phyloP scores from a whole-genome alignment of 2,888 invertebrate species.

The Ecliptopera silaceata region DNA sequence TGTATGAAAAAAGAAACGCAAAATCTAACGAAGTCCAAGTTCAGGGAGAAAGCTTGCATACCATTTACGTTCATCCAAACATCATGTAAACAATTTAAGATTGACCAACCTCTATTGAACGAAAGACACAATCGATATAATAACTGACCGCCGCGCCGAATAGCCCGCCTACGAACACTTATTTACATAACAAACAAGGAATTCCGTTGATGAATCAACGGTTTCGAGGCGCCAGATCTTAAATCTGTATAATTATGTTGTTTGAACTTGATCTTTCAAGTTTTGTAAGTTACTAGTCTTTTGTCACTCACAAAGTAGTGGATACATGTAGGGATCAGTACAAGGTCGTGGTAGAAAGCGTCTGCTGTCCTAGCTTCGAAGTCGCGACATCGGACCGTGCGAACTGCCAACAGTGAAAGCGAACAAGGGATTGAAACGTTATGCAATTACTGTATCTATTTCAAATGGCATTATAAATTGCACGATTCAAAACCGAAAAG shows the following conservation, averaged over 20 bases:
- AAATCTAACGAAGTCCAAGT: too few relatives aligned
- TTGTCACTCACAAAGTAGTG: neutral
- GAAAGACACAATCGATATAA: neutral
- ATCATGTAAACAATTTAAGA: too few relatives aligned
- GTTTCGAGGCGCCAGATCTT: constrained; percentile 11
- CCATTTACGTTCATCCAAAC: too few relatives aligned
- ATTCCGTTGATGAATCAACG: constrained; percentile 26
- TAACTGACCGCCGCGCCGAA: constrained; percentile 5
- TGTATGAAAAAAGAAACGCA: too few relatives aligned
- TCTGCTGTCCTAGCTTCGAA: constrained; percentile 40
- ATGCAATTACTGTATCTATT: constrained; percentile 29
- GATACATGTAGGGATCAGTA: constrained; percentile 9
- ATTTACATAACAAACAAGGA: constrained; percentile 27
- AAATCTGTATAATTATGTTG: constrained; percentile 15
- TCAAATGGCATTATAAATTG: neutral
- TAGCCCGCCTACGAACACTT: neutral
- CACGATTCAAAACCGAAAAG: too few relatives aligned
- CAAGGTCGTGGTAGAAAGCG: constrained; percentile 64
- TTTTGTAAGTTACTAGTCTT: neutral
- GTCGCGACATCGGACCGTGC: constrained; percentile 53
- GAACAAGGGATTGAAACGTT: constrained; percentile 48
- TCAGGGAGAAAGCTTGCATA: too few relatives aligned
- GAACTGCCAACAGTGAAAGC: constrained; percentile 70
- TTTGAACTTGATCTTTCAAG: constrained; percentile 26
- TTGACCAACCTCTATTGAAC: neutral